Evolutionary conservation across 2,888 invertebrate genomes (phyloP).

Genomic region (Bugula neritina): DNA sequence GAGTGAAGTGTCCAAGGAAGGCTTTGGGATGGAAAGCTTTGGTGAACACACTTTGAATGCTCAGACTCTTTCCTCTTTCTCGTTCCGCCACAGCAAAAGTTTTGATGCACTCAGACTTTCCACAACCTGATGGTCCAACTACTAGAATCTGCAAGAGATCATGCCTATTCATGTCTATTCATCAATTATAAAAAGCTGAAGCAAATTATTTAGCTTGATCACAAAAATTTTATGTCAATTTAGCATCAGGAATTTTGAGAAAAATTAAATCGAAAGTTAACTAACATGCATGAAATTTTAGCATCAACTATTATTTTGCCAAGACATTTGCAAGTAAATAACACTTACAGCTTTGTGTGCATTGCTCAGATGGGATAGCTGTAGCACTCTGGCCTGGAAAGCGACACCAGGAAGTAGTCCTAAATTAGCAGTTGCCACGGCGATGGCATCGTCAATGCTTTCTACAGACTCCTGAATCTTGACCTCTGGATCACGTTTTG

Average conservation of each 20-base stretch:
- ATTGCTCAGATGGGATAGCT: constrained; percentile 45
- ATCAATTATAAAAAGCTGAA: too few relatives aligned
- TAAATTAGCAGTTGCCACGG: constrained; percentile 46
- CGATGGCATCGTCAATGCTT: constrained; percentile 48
- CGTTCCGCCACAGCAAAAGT: constrained; percentile 49
- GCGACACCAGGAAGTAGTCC: constrained; percentile 45
- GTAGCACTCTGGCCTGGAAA: constrained; percentile 48
- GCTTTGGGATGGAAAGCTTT: constrained; percentile 38
- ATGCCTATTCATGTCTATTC: too few relatives aligned
- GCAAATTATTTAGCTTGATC: too few relatives aligned
- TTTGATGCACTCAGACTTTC: constrained; percentile 51
- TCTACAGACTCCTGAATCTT: constrained; percentile 32
- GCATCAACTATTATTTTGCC: too few relatives aligned
- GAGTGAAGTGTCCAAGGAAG: constrained; percentile 26
- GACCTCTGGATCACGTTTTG: not conserved
- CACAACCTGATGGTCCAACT: constrained; percentile 49
- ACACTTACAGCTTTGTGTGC: constrained; percentile 46
- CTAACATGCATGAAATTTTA: too few relatives aligned
- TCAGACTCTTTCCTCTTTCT: constrained; percentile 45
- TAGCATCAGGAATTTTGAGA: too few relatives aligned
- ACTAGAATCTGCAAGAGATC: constrained; percentile 43
- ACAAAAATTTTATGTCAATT: too few relatives aligned
- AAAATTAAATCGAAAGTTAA: too few relatives aligned
- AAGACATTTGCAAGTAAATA: too few relatives aligned
- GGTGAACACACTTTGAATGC: constrained; percentile 47